Percentiles rank a stretch among this genome's conserved stretches.
phyloP scores from a whole-genome alignment of 1,140 invertebrate species.

The Trichonephila inaurata region DNA sequence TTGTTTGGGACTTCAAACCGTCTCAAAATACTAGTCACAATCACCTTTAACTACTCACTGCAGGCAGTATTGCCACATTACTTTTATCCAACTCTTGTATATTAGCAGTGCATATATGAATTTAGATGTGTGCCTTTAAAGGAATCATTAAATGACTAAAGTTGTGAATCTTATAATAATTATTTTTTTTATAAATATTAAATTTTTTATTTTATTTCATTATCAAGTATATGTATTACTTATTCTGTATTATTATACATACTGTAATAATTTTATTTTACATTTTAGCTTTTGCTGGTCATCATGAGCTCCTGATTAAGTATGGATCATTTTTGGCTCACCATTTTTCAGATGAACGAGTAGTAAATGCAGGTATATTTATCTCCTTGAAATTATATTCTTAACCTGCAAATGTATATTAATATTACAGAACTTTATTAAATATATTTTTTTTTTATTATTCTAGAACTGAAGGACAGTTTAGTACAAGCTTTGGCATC shows the following conservation, averaged over 20 bases:
- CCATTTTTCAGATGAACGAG: conserved; percentile 88
- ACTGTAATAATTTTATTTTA: background rate
- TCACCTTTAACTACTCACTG: too few relatives aligned
- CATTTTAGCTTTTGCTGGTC: conserved; percentile 79
- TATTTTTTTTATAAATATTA: too few relatives aligned
- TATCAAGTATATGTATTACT: too few relatives aligned
- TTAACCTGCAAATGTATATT: background rate
- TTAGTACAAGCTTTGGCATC: conserved; percentile 89
- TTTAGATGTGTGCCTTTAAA: background rate
- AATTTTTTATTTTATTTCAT: too few relatives aligned
- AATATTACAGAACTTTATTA: background rate
- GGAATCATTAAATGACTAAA: too few relatives aligned
- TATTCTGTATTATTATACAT: too few relatives aligned
- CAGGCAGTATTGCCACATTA: too few relatives aligned
- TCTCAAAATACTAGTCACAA: too few relatives aligned
- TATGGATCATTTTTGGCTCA: conserved; percentile 88
- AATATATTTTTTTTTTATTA: background rate
- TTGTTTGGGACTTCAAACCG: too few relatives aligned
- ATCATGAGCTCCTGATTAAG: conserved; percentile 83
- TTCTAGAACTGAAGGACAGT: conserved; percentile 87
- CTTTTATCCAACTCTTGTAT: too few relatives aligned
- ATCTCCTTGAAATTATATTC: background rate
- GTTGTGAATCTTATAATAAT: too few relatives aligned
- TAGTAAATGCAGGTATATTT: conserved; percentile 84
- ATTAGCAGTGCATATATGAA: background rate